Base-by-base conservation (phyloP, 2,888 invertebrate species). In the Salticus scenicus region DNA sequence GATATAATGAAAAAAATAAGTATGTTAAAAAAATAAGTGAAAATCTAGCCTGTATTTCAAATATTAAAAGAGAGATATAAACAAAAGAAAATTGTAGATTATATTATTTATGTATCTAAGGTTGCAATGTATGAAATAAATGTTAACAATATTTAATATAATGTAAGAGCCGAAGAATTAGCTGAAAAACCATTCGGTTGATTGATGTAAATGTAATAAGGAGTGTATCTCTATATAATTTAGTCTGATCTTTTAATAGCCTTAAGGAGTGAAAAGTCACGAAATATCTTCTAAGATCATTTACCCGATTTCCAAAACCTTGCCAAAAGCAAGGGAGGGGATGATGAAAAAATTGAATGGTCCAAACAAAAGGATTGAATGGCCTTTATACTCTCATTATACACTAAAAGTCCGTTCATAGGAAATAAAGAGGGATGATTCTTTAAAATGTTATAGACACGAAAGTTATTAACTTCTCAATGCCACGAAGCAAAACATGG, bases 301-400 rank as follows among this genome's bases (percentile, higher is more conserved):
- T 2, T 24, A 57, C 24, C 57, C 24, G 57, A 4, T 17, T 12
- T 24, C 4, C 24, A 24, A 5, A 57, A 57, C 57, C 57, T 57
- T 57, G 57, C 57, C 57, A 57, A 20, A 1, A 57, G 57, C 57
- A 57, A 57, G 57, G 57, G 57, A 24, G 57, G 57, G 24, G 57
- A 24, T 24, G 57, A 47, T 57, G 24, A 57, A 57, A 24, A 57
- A 57, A 57, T 24, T 57, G 1, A 4, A 20, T 57, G 20, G 57
- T 4, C 24, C 24, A 24, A 24, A 57, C 57, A 57, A 57, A 57
- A 57, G 57, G 57, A 57, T 57, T 24, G 57, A 57, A 7, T 57
- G 57, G 24, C 57, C 57, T 57, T 12, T 24, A 8, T 57, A 4
- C 24, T 20, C 24, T 24, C 20, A 57, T 57, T 57, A 24, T 57